Base-by-base conservation (phyloP, 2,113 vertebrate species). In the Serilophus lunatus region DNA sequence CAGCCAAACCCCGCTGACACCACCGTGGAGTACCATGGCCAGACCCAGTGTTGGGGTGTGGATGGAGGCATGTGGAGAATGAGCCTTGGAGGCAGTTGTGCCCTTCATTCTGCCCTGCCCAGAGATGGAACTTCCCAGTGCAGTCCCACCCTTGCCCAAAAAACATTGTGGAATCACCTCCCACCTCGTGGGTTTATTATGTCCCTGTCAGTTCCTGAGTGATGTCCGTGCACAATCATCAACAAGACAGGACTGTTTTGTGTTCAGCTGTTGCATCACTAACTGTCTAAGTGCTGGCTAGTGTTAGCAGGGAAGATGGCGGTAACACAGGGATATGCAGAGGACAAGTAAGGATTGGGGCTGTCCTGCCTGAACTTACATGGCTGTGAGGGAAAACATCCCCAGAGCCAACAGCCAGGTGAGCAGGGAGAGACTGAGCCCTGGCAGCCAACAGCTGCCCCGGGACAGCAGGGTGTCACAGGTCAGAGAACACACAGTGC, bases 1-100 rank as follows among this genome's bases (percentile, higher is more conserved):
- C 0, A 0, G 35, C 64, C 22, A 25, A 69, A 6, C 9, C 18
- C 35, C 16, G 4, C 29, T 56, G 50, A 26, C 42, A 22, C 38
- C 50, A n/a, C 22, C 26, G 17, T 20, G 25, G 25, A 5, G 13
- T 25, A 25, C 49, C n/a, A 63, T 29, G 17, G 35, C 17, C 66
- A 35, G 25, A 14, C 12, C 29, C 40, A 47, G 57, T 19, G 4
- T 6, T 49, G 13, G 25, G 22, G 31, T 57, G 31, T 65, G 59
- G 26, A 44, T 13, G 31, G 22, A 12, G 12, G 17, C 20, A 35
- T 22, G 35, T 28, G 50, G 9, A 44, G 18, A 36, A 72, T 9
- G 40, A 72, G 31, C 42, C 8, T 36, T 57, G 31, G 42, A 31
- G 26, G 9, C 31, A 50, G 31, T 9, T 57, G 9, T 50, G 44